Evolutionary conservation across 2,797 vertebrate species (phyloP).

Genomic region (Diplodus puntazzo): DNA sequence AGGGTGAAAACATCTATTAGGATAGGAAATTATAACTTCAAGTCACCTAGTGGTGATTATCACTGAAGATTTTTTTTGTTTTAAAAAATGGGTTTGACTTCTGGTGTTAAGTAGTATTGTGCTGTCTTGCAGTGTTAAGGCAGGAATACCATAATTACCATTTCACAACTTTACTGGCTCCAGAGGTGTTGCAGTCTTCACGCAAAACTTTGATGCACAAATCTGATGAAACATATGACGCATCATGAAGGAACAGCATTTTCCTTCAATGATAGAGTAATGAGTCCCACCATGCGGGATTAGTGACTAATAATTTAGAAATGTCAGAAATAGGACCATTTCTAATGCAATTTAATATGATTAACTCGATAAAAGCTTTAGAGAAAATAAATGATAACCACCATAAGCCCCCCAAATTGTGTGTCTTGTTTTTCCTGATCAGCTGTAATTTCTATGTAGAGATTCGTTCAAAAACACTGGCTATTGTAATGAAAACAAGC

Average conservation of each 20-base stretch:
- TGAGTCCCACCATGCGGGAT: neutral
- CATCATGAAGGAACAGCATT: neutral
- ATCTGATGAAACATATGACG: slow-evolving; percentile 54
- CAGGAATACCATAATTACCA: slow-evolving; percentile 57
- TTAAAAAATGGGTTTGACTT: neutral
- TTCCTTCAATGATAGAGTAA: no score
- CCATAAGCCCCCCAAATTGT: no score
- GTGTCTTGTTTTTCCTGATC: no score
- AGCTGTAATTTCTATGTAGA: no score
- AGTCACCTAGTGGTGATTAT: neutral
- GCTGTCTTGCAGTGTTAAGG: neutral
- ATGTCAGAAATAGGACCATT: no score
- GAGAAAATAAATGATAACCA: no score
- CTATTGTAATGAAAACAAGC: no score
- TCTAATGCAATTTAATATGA: no score
- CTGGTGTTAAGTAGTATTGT: neutral
- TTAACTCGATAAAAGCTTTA: no score
- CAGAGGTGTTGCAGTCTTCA: slow-evolving; percentile 72
- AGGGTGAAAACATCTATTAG: neutral
- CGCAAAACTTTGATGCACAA: slow-evolving; percentile 84
- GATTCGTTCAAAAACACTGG: no score
- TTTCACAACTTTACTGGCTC: slow-evolving; percentile 80
- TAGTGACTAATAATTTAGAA: no score
- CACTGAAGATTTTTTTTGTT: neutral
- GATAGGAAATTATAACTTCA: neutral